Evolutionary conservation across 2,888 invertebrate genomes (phyloP).

Genomic region (Agrenia bidenticulata): DNA sequence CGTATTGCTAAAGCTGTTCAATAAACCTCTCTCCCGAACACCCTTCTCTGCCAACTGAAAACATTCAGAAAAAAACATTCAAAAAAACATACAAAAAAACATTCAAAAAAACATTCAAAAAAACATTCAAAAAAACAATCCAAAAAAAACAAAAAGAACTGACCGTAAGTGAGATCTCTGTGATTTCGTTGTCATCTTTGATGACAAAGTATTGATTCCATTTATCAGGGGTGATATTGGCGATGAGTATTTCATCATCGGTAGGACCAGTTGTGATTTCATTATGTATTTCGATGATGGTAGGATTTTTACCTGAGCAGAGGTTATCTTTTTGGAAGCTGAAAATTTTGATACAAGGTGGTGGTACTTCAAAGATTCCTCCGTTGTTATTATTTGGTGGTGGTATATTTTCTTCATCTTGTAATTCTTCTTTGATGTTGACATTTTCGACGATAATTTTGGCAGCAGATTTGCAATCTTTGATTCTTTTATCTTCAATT

Average conservation of each 20-base stretch:
- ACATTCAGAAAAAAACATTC: too few relatives aligned
- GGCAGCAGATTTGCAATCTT: slow-evolving; percentile 4
- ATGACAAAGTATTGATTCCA: slow-evolving; percentile 35
- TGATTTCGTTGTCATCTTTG: slow-evolving; percentile 18
- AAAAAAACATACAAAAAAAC: too few relatives aligned
- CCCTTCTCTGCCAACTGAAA: slow-evolving; percentile 38
- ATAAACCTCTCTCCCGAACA: slow-evolving; percentile 38
- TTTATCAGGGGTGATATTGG: slow-evolving; percentile 25
- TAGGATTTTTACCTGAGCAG: slow-evolving; percentile 36
- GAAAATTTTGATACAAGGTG: slow-evolving; percentile 50
- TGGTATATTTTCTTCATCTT: slow-evolving; percentile 7
- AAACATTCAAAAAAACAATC: too few relatives aligned
- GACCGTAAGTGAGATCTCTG: slow-evolving; percentile 22
- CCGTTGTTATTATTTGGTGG: slow-evolving; percentile 8
- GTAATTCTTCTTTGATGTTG: background rate
- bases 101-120: too few relatives aligned
- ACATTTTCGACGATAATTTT: background rate
- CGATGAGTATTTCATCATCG: slow-evolving; percentile 45
- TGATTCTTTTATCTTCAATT: slow-evolving; percentile 42
- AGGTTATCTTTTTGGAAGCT: slow-evolving; percentile 36
- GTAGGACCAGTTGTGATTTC: slow-evolving; percentile 25
- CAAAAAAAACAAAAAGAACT: too few relatives aligned
- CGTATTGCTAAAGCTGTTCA: slow-evolving; percentile 4
- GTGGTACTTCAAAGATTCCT: slow-evolving; percentile 27
- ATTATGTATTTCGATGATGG: slow-evolving; percentile 13